Conservation (phyloP, 23 tunicate species). For the Botrylloides violaceus region DNA sequence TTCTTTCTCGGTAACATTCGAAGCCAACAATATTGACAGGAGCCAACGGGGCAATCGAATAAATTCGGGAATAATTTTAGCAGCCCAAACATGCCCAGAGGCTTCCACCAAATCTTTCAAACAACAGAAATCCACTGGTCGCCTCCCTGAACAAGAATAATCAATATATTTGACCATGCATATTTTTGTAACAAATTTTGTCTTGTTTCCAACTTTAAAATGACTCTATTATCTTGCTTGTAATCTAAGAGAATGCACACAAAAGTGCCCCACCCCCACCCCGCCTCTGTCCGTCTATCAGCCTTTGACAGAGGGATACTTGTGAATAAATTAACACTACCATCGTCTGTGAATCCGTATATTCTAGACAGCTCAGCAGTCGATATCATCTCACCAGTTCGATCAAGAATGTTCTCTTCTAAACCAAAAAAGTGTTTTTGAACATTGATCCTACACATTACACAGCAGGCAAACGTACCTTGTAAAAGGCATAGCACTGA, state of each 20-base stretch:
- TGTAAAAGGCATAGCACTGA: not conserved
- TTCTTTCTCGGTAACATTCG: not conserved
- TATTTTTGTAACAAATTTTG: too few species aligned
- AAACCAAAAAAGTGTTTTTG: not conserved
- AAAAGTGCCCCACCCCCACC: too few species aligned
- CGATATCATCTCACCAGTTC: not conserved
- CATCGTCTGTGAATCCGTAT: not conserved
- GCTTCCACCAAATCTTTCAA: conserved; percentile 1
- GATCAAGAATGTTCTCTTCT: conserved; percentile 4
- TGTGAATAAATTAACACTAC: too few species aligned
- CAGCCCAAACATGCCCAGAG: not conserved
- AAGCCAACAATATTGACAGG: not conserved
- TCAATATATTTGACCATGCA: too few species aligned
- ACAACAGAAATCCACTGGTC: conserved; percentile 1
- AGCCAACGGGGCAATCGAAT: conserved; percentile 10
- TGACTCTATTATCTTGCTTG: too few species aligned
- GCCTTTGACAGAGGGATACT: too few species aligned
- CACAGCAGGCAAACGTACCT: not conserved
- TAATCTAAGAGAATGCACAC: too few species aligned
- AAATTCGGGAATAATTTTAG: conserved; percentile 12
- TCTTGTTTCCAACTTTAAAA: too few species aligned
- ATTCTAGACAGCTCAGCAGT: conserved; percentile 6
- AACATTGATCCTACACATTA: not conserved
- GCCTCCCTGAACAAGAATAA: not conserved
- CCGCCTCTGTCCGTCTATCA: too few species aligned